Evolutionary conservation across 2,113 vertebrate genomes (phyloP), one percentile per base, ranked within the genome.

Genomic region (Acanthisitta chloris): DNA sequence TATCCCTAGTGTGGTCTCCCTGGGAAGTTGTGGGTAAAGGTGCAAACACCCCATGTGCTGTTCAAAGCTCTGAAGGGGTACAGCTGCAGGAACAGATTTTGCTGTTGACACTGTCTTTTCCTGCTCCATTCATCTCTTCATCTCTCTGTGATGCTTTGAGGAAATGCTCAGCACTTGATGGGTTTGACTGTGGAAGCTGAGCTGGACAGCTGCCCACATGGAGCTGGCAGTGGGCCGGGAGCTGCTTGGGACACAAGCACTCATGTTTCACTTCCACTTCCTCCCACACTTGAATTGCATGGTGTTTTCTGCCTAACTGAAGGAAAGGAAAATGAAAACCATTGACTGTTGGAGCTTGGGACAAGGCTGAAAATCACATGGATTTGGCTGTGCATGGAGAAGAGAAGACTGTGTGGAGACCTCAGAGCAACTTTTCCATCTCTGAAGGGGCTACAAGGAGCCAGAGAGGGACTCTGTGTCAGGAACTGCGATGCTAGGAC

Each of bases 141-240:
- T 72, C 8, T 40, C 24, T 76, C 34, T 9, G 3, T 45, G 40
- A 61, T 14, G 55, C n/a, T 92, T 57, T 64, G 28, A 70, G 67
- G 57, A 62, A 46, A 58, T 0, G 1, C 61, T n/a, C 11, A 13
- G 48, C 12, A 17, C 62, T 58, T 64, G 33, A 17, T 45, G 55
- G 40, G 28, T 49, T 11, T 65, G 66, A 34, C 12, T 3, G 0
- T 40, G 57, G 17, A 66, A 36, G 11, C 17, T 20, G 34, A 46
- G 62, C 31, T 65, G 34, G 28, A 20, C 28, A 26, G 24, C 21
- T 48, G 31, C 55, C 18, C 19, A 4, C 0, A 0, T 12, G 1
- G 0, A 52, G 31, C 34, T 38, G 20, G 8, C 49, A 69, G 18
- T 42, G 34, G 70, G 7, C 49, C 70, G 52, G 48, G 52, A 40